phyloP scores from a whole-genome alignment of 2,113 vertebrate species.

The Dendrocopos noguchii region DNA sequence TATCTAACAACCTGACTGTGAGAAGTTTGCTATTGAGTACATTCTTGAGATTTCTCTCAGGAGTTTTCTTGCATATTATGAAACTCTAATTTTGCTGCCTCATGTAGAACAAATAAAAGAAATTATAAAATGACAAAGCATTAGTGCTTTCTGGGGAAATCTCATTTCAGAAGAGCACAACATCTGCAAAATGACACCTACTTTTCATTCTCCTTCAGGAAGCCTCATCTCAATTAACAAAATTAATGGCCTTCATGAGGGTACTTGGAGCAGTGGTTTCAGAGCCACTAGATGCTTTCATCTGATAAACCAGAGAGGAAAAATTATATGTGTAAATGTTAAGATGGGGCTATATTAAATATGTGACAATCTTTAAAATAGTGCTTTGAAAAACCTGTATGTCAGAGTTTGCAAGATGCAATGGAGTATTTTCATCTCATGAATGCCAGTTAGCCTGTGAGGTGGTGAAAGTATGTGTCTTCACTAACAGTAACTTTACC shows the following conservation, averaged over 20 bases:
- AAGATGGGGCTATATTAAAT: background rate
- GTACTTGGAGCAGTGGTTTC: background rate
- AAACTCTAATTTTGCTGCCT: constrained; percentile 12
- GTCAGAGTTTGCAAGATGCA: background rate
- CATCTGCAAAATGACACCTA: background rate
- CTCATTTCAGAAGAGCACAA: background rate
- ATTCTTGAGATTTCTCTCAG: background rate
- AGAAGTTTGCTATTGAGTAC: background rate
- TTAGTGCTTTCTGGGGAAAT: background rate
- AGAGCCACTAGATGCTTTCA: background rate
- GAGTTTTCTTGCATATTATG: background rate
- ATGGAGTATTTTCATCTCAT: background rate
- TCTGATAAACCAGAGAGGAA: background rate
- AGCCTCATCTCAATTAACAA: background rate
- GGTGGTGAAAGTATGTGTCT: background rate
- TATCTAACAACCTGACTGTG: background rate
- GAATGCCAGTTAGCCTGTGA: background rate
- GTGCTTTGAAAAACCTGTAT: background rate
- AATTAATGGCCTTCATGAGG: background rate
- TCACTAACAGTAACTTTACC: background rate
- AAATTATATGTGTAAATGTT: background rate
- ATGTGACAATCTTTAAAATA: background rate
- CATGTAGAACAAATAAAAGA: background rate
- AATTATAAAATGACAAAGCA: background rate
- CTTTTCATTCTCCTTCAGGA: background rate